Evolutionary conservation across 1,140 invertebrate species (phyloP).

Genomic region (Latrodectus geometricus): DNA sequence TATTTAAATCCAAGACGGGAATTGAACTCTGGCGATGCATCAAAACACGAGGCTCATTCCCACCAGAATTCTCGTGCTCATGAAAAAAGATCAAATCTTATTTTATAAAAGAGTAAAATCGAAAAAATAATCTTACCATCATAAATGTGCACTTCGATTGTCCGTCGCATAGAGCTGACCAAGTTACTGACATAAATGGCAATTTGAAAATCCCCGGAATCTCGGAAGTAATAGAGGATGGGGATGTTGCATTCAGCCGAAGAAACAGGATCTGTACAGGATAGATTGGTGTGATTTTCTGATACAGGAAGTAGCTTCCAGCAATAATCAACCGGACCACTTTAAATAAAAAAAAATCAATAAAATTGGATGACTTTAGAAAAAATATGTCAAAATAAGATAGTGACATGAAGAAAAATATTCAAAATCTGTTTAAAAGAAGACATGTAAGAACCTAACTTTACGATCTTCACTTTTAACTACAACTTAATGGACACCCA

Average conservation of each 20-base stretch:
- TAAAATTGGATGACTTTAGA: too few species aligned
- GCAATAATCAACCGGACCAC: constrained; percentile 52
- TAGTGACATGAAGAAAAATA: too few species aligned
- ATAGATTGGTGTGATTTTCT: constrained; percentile 15
- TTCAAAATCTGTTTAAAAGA: too few species aligned
- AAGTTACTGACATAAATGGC: constrained; percentile 32
- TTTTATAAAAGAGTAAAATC: neutral
- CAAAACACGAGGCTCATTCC: too few species aligned
- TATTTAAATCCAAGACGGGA: too few species aligned
- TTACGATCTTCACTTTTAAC: too few species aligned
- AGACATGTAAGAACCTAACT: too few species aligned
- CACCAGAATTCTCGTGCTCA: too few species aligned
- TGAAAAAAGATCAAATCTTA: neutral
- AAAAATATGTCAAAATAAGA: too few species aligned
- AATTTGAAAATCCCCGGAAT: constrained; percentile 29
- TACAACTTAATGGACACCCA: too few species aligned
- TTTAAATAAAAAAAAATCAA: neutral
- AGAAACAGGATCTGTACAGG: constrained; percentile 15
- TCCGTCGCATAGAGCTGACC: constrained; percentile 21
- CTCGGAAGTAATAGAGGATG: constrained; percentile 45
- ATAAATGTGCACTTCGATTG: constrained; percentile 52
- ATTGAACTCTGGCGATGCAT: too few species aligned
- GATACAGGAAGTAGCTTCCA: constrained; percentile 29
- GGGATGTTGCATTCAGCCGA: constrained; percentile 16
- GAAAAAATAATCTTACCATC: constrained; percentile 18